Evolutionary conservation across 2,113 vertebrate species (phyloP).

Genomic region (Merops nubicus): DNA sequence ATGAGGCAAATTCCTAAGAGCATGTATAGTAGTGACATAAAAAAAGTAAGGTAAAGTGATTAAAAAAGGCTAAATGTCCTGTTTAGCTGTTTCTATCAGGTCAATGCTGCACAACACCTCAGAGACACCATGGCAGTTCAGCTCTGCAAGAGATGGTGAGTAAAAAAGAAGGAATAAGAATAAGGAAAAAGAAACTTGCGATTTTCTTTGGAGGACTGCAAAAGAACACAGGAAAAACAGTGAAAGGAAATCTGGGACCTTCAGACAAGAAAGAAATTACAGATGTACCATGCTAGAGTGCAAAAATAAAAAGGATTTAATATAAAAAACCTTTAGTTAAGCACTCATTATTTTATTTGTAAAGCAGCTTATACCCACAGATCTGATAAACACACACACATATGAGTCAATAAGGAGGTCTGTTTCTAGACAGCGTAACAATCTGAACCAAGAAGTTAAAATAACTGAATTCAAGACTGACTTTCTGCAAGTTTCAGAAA

Average conservation of each 20-base stretch:
- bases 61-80: not conserved
- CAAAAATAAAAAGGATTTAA: not conserved
- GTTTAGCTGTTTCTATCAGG: not conserved
- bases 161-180: not conserved
- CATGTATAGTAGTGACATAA: not conserved
- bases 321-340: slow-evolving; percentile 1
- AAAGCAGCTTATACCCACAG: slow-evolving; percentile 11
- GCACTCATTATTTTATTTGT: slow-evolving; percentile 29
- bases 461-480: not conserved
- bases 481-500: not conserved
- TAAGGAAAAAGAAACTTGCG: not conserved
- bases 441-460: not conserved
- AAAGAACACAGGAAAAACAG: not conserved
- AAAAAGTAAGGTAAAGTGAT: not conserved
- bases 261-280: not conserved
- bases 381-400: not conserved
- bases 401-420: not conserved
- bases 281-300: not conserved
- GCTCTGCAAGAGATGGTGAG: not conserved
- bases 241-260: not conserved
- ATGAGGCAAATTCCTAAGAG: not conserved
- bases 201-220: not conserved
- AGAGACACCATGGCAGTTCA: not conserved
- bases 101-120: not conserved
- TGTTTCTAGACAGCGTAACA: not conserved